Evolutionary conservation across 1,140 invertebrate species (phyloP).

Genomic region (Danaus melanippus): DNA sequence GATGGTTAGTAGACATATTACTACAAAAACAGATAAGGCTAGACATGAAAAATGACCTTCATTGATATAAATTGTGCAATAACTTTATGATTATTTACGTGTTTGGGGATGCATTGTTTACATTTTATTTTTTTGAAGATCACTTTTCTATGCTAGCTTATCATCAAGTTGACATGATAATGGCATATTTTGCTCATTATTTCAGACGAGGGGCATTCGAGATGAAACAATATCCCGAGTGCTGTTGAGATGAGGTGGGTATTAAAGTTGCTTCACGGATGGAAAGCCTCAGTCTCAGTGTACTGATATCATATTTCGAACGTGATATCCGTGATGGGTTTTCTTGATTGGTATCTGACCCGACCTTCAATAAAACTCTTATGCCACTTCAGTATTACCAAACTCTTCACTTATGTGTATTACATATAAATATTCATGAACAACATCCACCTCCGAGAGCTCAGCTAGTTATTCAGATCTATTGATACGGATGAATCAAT

Average conservation of each 20-base stretch:
- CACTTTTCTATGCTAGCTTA: constrained; percentile 33
- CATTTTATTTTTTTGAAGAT: constrained; percentile 20
- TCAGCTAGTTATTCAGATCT: no score
- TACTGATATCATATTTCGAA: no score
- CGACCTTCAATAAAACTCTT: no score
- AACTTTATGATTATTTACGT: constrained; percentile 4
- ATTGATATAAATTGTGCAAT: constrained; percentile 12
- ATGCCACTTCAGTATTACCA: no score
- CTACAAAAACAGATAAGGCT: constrained; percentile 27
- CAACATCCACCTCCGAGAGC: no score
- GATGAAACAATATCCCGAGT: constrained; percentile 43
- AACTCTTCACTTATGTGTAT: no score
- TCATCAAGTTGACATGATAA: constrained; percentile 53
- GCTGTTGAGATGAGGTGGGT: constrained; percentile 50
- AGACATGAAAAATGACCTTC: constrained; percentile 35
- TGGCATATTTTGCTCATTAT: constrained; percentile 68
- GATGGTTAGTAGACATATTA: constrained; percentile 52
- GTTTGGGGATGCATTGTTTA: neutral
- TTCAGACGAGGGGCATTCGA: constrained; percentile 65
- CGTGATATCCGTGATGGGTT: no score
- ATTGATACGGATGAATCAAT: no score
- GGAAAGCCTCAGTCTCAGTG: neutral
- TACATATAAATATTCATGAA: no score
- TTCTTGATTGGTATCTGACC: no score
- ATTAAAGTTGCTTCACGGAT: constrained; percentile 19